These are phyloP conservation scores for Epizoanthus illoricatus DNA, from an alignment of 92 coral and sea anemone genomes.

Conservation along the genomic window DNA sequence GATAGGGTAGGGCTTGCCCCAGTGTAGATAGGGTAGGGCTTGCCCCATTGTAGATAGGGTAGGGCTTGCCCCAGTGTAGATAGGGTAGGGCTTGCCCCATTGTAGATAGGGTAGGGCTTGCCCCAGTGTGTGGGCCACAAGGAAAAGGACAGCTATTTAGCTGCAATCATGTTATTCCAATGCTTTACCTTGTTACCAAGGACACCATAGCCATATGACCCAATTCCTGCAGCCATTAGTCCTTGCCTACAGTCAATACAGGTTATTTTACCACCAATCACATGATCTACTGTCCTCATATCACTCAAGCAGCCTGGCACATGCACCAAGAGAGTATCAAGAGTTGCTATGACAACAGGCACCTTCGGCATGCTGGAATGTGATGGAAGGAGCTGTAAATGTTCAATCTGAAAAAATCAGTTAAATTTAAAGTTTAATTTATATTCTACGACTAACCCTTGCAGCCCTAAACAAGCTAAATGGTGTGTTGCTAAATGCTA, in stretches of 20 bases:
- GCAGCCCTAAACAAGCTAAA: neutral
- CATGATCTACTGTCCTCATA: conserved; percentile 63
- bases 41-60: too few species aligned
- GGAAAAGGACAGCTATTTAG: too few species aligned
- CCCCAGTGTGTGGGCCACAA: too few species aligned
- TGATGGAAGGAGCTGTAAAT: conserved; percentile 51
- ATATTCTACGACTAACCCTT: neutral
- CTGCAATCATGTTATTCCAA: too few species aligned
- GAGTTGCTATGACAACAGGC: conserved; percentile 67
- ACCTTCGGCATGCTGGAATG: conserved; percentile 16
- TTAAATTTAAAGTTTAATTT: neutral
- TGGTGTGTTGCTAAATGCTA: neutral
- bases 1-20: too few species aligned
- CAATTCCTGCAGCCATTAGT: conserved; percentile 79
- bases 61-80: too few species aligned
- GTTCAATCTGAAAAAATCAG: conserved; percentile 52
- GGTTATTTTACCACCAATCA: conserved; percentile 86
- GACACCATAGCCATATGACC: conserved; percentile 89
- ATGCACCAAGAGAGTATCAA: conserved; percentile 62
- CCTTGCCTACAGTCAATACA: conserved; percentile 70
- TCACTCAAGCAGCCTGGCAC: conserved; percentile 47
- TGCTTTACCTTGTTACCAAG: conserved; percentile 75
- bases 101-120: too few species aligned
- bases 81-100: too few species aligned
- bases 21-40: too few species aligned